Percentiles rank a stretch among this genome's conserved stretches.
phyloP scores from a whole-genome alignment of 2,888 invertebrate genomes.

The Ophioninae sp. region DNA sequence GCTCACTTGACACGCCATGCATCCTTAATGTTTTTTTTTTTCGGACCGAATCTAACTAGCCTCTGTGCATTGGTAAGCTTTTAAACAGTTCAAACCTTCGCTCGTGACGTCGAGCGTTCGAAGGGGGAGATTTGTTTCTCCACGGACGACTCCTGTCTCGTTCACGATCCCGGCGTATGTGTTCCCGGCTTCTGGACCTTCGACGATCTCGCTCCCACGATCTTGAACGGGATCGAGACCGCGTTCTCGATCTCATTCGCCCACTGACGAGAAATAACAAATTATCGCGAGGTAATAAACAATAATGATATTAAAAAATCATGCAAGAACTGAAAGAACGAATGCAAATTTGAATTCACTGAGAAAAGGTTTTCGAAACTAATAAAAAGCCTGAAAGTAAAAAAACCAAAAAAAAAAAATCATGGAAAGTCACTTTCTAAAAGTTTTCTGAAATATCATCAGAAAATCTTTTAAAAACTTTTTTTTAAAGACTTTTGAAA shows the following conservation, averaged over 20 bases:
- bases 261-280: conserved; percentile 68
- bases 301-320: conserved; percentile 13
- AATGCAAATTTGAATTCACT: not conserved
- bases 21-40: conserved; percentile 26
- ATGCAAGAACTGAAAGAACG: conserved; percentile 9
- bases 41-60: not conserved
- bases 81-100: conserved; percentile 76
- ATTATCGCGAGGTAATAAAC: not conserved
- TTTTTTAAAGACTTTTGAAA: no score
- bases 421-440: not conserved
- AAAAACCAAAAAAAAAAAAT: not conserved
- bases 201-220: conserved; percentile 83
- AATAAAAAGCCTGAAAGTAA: no score
- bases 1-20: conserved; percentile 24
- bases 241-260: conserved; percentile 76
- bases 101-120: conserved; percentile 81
- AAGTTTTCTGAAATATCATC: no score
- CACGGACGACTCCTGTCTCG: conserved; percentile 81
- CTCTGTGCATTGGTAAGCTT: not conserved
- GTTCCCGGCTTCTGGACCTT: conserved; percentile 81
- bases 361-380: not conserved
- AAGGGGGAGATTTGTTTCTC: conserved; percentile 84
- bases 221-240: conserved; percentile 82
- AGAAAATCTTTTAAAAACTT: no score
- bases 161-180: conserved; percentile 80